phyloP scores from a whole-genome alignment of 2,113 vertebrate genomes.

The Choloepus hoffmanni region DNA sequence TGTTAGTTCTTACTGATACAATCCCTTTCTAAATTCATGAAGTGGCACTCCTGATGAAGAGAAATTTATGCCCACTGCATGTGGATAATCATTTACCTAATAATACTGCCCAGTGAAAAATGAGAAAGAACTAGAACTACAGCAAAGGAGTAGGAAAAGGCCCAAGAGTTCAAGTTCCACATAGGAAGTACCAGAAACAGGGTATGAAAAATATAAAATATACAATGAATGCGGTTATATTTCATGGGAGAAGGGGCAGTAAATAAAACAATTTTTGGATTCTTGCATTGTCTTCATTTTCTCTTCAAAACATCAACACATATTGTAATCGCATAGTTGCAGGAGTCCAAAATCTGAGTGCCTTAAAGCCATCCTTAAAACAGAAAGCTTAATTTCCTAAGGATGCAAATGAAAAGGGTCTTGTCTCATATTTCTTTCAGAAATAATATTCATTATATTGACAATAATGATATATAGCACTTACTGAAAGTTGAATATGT shows the following conservation, averaged over 20 bases:
- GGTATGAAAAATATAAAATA: background rate
- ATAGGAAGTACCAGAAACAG: background rate
- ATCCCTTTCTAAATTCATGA: background rate
- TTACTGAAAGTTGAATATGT: background rate
- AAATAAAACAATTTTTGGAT: background rate
- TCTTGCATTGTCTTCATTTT: background rate
- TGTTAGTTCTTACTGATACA: too few relatives aligned
- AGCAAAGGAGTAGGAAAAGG: background rate
- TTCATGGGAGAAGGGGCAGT: background rate
- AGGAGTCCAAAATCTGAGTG: background rate
- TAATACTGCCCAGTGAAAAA: background rate
- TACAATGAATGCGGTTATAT: background rate
- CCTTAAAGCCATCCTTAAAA: background rate
- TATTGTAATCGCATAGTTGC: background rate
- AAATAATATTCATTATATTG: background rate
- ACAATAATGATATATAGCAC: background rate
- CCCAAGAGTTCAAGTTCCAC: background rate
- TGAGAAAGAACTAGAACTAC: background rate
- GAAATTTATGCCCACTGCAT: background rate
- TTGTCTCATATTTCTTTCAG: background rate
- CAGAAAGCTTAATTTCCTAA: background rate
- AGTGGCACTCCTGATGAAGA: background rate
- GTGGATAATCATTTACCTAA: background rate
- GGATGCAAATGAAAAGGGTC: background rate
- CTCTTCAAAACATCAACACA: background rate